These are phyloP conservation scores for Heterodera carotae DNA, from an alignment of 1,140 invertebrate genomes.

Conservation along the genomic window DNA sequence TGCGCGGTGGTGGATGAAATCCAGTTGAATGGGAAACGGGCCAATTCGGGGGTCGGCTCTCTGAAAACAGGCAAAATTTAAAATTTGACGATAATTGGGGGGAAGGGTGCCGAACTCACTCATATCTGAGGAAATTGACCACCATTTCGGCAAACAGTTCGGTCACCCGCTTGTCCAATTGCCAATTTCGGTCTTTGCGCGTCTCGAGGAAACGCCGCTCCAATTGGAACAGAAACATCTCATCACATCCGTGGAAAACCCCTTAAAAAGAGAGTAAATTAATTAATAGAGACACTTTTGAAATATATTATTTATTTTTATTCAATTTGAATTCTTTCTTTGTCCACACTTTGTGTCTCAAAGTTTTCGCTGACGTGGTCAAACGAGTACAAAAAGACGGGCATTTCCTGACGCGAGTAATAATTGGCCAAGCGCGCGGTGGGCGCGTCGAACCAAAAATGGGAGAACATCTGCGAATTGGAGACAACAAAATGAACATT, in stretches of 20 bases:
- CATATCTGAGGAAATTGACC: slow-evolving; percentile 57
- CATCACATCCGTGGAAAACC: slow-evolving; percentile 63
- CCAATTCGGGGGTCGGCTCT: slow-evolving; percentile 59
- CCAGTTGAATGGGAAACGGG: slow-evolving; percentile 63
- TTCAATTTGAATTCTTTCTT: too few species aligned
- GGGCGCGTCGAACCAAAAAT: slow-evolving; percentile 65
- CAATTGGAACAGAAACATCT: slow-evolving; percentile 64
- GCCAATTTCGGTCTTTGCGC: slow-evolving; percentile 62
- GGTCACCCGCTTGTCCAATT: slow-evolving; percentile 60
- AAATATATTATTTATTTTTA: too few species aligned
- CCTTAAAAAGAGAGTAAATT: slow-evolving; percentile 38
- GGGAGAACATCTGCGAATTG: slow-evolving; percentile 60
- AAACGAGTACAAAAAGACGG: slow-evolving; percentile 65
- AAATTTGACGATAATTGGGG: neutral
- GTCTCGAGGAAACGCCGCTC: slow-evolving; percentile 60
- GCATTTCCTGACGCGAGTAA: slow-evolving; percentile 56
- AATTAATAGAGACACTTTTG: too few species aligned
- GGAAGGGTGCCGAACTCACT: slow-evolving; percentile 45
- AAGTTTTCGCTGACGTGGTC: slow-evolving; percentile 65
- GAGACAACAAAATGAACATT: neutral
- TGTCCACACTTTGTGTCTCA: slow-evolving; percentile 56
- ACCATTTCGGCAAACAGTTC: slow-evolving; percentile 64
- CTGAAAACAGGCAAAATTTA: slow-evolving; percentile 38
- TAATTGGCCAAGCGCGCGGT: slow-evolving; percentile 58
- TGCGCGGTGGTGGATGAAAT: slow-evolving; percentile 44